Conservation (phyloP, 2,888 invertebrate genomes). For the Phyllotreta cruciferae region DNA sequence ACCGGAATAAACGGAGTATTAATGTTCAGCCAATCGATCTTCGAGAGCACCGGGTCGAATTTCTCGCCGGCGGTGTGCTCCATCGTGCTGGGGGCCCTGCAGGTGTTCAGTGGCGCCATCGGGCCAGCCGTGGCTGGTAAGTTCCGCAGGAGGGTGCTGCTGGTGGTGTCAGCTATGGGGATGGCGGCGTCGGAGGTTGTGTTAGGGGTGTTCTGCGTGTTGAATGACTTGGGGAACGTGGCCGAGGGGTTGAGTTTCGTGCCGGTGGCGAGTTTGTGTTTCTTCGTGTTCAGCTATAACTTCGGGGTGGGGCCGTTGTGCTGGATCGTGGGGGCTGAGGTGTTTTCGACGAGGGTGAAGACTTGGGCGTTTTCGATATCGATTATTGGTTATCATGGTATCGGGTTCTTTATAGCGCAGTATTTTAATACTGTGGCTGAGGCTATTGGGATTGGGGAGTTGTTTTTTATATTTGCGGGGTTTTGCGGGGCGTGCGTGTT, state of each 20-base stretch:
- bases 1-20: conserved; percentile 82
- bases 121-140: conserved; percentile 80
- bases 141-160: conserved; percentile 74
- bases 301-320: conserved; percentile 75
- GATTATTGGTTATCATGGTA: conserved; percentile 47
- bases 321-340: conserved; percentile 83
- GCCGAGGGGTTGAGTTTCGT: conserved; percentile 19
- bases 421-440: conserved; percentile 43
- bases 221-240: conserved; percentile 58
- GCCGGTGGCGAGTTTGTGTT: conserved; percentile 19
- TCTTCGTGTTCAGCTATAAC: conserved; percentile 71
- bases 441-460: conserved; percentile 41
- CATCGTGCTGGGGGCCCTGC: conserved; percentile 78
- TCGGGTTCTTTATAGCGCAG: conserved; percentile 43
- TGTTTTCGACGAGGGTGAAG: conserved; percentile 72
- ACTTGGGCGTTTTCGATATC: conserved; percentile 63
- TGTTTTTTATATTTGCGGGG: conserved; percentile 45
- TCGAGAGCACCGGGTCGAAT: conserved; percentile 69
- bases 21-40: conserved; percentile 78
- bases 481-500: conserved; percentile 37
- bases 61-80: conserved; percentile 69
- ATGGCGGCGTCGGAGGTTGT: conserved; percentile 62
- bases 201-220: conserved; percentile 66
- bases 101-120: conserved; percentile 75
- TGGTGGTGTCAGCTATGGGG: conserved; percentile 73